Evolutionary conservation across 2,113 vertebrate species (phyloP), one percentile per base, ranked within the genome.

Genomic region (Lagopus muta): DNA sequence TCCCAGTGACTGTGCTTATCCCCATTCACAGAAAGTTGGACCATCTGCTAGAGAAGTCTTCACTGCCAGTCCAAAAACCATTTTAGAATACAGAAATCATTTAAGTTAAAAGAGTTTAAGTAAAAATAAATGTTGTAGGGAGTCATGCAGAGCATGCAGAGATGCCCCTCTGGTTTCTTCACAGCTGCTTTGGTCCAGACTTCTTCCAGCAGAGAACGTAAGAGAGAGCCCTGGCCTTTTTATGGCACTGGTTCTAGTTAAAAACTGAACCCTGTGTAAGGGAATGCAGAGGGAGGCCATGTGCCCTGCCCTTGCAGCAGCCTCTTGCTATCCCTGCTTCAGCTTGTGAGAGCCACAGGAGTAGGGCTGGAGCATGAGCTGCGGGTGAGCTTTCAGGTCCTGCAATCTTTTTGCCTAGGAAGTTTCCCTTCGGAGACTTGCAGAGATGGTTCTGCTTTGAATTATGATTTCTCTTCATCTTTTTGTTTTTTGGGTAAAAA

Each of bases 401-500:
- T 64, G 47, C 57, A 76, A 24, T 54, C 86, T 82, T 73, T 92
- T 95, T 84, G 82, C 72, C 72, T 76, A 28, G 86, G 80, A 90
- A 82, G 61, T 91, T 78, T 83, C 8, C 20, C 72, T 94, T 95
- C 48, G 61, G 96, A 93, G 82, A 88, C 88, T 95, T 89, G 47
- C 70, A 93, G 79, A 84, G 75, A n/a, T 86, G 70, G 43, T 71
- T 78, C 87, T n/a, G 17, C 78, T 78, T 95, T 89, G 77, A 97
- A 92, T 96, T 89, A 78, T 24, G 74, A 22, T 88, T 76, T 84
- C 95, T 93, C 70, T 70, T 85, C n/a, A 4, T 92, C 84, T 85
- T 90, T 94, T 96, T 38, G 38, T 38, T 92, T 92, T 89, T 55
- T 32, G 24, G 91, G 83, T 92, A 85, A 95, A 96, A 96, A 93